These are phyloP conservation scores for Spheniscus humboldti DNA, from an alignment of 2,797 vertebrate species.

Conservation along the genomic window DNA sequence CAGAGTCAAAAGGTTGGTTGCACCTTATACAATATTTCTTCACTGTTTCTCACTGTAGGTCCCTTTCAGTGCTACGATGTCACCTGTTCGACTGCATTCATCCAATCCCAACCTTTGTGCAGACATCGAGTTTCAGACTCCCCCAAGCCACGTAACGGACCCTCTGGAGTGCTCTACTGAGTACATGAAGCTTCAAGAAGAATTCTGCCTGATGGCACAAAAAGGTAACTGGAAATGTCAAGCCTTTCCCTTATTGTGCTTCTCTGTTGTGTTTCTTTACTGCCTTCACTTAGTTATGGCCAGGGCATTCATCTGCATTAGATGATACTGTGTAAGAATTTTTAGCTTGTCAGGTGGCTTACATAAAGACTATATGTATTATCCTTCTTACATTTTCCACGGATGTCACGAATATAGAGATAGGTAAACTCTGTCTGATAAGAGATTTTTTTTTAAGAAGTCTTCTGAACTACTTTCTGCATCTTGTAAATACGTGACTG, in stretches of 20 bases:
- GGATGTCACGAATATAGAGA: neutral
- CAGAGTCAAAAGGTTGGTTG: neutral
- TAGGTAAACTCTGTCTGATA: neutral
- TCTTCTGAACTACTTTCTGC: neutral
- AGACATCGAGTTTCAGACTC: conserved; percentile 91
- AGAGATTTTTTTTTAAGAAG: neutral
- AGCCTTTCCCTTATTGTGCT: neutral
- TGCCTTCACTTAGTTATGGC: neutral
- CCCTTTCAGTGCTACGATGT: conserved; percentile 92
- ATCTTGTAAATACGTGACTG: neutral
- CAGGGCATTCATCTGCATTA: neutral
- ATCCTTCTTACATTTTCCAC: neutral
- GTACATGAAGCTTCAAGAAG: conserved; percentile 97
- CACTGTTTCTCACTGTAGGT: conserved; percentile 76
- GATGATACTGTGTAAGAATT: neutral
- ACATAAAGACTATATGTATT: neutral
- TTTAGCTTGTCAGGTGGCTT: neutral
- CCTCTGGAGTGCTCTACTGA: conserved; percentile 86
- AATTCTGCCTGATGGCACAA: conserved; percentile 96
- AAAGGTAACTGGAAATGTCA: conserved; percentile 81
- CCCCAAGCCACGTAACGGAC: conserved; percentile 83
- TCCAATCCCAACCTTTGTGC: conserved; percentile 98
- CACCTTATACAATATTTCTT: neutral
- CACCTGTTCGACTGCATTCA: conserved; percentile 91
- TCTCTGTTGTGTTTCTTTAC: neutral